Conservation (phyloP, 2,888 invertebrate species). For the Agrilus biguttatus region DNA sequence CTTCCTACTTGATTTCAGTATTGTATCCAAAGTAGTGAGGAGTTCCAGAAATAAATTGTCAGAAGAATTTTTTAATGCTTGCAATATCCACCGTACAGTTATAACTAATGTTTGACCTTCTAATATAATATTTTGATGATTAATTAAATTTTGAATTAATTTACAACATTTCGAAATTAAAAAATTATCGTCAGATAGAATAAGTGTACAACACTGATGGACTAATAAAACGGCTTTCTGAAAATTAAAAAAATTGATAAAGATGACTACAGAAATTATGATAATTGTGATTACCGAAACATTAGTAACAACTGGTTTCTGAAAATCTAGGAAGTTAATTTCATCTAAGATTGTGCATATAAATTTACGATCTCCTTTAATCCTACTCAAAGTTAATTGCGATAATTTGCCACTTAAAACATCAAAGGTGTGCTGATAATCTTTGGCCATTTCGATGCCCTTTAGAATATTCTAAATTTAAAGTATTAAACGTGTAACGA, state of each 20-base stretch:
- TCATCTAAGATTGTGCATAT: constrained; percentile 44
- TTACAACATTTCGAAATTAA: constrained; percentile 43
- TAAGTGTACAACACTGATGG: constrained; percentile 25
- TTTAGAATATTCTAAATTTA: too few relatives aligned
- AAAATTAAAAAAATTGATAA: constrained; percentile 11
- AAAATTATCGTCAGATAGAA: constrained; percentile 35
- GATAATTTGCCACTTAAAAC: constrained; percentile 17
- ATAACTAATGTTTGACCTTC: constrained; percentile 25
- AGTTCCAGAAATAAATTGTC: constrained; percentile 21
- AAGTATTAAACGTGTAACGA: too few relatives aligned
- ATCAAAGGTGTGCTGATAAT: too few relatives aligned
- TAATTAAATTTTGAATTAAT: constrained; percentile 38
- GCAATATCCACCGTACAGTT: constrained; percentile 27
- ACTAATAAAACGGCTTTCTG: constrained; percentile 28
- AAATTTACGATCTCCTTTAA: constrained; percentile 31
- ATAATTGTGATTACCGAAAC: constrained; percentile 19
- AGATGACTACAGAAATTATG: constrained; percentile 2
- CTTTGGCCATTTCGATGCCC: too few relatives aligned
- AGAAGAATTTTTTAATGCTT: constrained; percentile 21
- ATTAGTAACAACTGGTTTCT: constrained; percentile 23
- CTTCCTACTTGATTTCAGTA: constrained; percentile 22
- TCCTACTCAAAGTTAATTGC: constrained; percentile 20
- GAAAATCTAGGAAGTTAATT: constrained; percentile 47
- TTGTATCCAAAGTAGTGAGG: constrained; percentile 25
- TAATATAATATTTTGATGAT: constrained; percentile 36